A percentile compares a stretch with the other conserved stretches of the same genome.
phyloP scores from a whole-genome alignment of 1,140 invertebrate species.

The Parapsyche elsis region DNA sequence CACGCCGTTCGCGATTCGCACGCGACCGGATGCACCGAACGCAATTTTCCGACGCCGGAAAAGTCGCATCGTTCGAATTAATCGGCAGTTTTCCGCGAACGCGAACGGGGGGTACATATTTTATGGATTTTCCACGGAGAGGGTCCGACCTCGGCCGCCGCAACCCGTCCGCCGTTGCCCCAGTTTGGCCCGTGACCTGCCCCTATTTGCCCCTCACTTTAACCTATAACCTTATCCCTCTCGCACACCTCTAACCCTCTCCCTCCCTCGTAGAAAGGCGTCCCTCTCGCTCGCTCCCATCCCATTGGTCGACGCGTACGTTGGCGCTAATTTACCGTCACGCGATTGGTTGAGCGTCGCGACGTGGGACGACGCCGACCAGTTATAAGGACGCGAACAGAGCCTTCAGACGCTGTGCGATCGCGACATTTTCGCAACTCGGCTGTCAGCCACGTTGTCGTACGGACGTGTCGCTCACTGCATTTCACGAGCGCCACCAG shows the following conservation, averaged over 20 bases:
- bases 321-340: conserved; percentile 43
- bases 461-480: conserved; percentile 33
- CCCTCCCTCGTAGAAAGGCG: no score
- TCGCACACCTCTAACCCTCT: not conserved
- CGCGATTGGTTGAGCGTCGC: conserved; percentile 34
- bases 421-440: no score
- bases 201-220: not conserved
- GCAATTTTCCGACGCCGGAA: no score
- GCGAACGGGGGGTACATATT: no score
- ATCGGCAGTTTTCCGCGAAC: no score
- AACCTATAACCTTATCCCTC: not conserved
- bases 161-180: conserved; percentile 48
- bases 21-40: no score
- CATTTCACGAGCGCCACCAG: conserved; percentile 18
- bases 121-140: conserved; percentile 14
- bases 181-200: conserved; percentile 41
- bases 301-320: conserved; percentile 39
- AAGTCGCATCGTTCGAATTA: no score
- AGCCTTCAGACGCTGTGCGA: conserved; percentile 39
- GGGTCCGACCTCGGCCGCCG: conserved; percentile 49
- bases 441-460: conserved; percentile 25
- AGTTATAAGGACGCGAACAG: conserved; percentile 47
- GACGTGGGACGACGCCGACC: conserved; percentile 42
- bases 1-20: no score
- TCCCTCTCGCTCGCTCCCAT: not conserved